phyloP scores from a whole-genome alignment of 2,797 vertebrate species.

The Holocentrus rufus region DNA sequence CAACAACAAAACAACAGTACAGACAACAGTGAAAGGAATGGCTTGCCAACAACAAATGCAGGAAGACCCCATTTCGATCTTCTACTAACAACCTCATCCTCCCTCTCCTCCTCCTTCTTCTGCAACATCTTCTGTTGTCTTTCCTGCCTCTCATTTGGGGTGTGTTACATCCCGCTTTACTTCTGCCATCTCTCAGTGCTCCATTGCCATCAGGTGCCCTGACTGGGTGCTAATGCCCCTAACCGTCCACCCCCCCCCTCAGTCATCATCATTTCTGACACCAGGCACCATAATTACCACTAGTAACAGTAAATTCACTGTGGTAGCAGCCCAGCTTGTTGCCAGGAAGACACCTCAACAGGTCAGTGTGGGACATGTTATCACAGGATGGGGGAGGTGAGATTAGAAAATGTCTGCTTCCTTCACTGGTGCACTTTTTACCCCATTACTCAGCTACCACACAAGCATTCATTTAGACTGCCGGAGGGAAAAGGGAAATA shows the following conservation, averaged over 20 bases:
- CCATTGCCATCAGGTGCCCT: slow-evolving; percentile 34
- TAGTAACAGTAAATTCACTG: slow-evolving; percentile 31
- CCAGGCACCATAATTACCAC: slow-evolving; percentile 34
- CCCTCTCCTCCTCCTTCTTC: no score
- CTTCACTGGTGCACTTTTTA: no score
- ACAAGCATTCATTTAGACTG: not conserved
- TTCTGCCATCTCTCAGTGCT: slow-evolving; percentile 15
- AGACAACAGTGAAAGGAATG: no score
- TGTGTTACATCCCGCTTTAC: slow-evolving; percentile 7
- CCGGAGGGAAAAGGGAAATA: not conserved
- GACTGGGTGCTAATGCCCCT: slow-evolving; percentile 32
- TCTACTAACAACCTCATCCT: no score
- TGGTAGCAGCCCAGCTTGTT: slow-evolving; percentile 1
- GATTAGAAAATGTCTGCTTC: not conserved
- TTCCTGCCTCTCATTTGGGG: not conserved
- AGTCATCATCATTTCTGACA: slow-evolving; percentile 41
- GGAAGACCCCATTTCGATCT: no score
- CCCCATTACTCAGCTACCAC: no score
- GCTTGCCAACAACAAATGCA: no score
- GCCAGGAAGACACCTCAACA: slow-evolving; percentile 30
- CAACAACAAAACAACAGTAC: no score
- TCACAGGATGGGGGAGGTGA: slow-evolving; percentile 3
- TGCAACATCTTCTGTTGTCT: not conserved
- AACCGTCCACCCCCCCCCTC: no score
- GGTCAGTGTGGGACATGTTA: slow-evolving; percentile 30